Evolutionary conservation across 1,140 invertebrate genomes (phyloP).

Genomic region (Pseudomyrmex gracilis): DNA sequence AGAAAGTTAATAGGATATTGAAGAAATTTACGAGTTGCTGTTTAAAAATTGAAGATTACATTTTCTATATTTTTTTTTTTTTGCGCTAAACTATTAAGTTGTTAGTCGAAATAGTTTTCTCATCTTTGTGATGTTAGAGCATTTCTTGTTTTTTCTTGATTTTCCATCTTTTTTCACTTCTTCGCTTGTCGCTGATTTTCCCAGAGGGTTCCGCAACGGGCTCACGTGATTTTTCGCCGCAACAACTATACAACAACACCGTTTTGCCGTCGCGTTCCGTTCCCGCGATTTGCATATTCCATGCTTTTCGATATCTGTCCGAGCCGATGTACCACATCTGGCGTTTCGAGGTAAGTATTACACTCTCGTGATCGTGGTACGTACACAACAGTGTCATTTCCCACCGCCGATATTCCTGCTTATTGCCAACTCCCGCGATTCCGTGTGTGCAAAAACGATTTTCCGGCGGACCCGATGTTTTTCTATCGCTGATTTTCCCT

Average conservation of each 20-base stretch:
- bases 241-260: constrained; percentile 31
- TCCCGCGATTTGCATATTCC: constrained; percentile 67
- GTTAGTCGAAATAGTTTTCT: neutral
- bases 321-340: constrained; percentile 61
- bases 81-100: neutral
- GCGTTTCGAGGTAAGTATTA: constrained; percentile 69
- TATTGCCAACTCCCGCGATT: neutral
- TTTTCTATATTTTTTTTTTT: constrained; percentile 1
- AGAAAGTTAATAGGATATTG: neutral
- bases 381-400: constrained; percentile 47
- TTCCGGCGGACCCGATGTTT: neutral
- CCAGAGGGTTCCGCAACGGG: constrained; percentile 16
- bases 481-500: neutral
- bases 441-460: neutral
- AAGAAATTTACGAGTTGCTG: neutral
- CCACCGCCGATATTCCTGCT: constrained; percentile 32
- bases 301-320: constrained; percentile 69
- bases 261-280: constrained; percentile 28
- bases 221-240: constrained; percentile 20
- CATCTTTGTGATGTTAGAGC: neutral
- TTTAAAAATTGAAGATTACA: neutral
- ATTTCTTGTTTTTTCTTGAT: neutral
- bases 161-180: neutral
- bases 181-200: neutral
- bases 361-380: constrained; percentile 43